phyloP scores from a whole-genome alignment of 2,113 vertebrate species.

The Archocentrus centrarchus region DNA sequence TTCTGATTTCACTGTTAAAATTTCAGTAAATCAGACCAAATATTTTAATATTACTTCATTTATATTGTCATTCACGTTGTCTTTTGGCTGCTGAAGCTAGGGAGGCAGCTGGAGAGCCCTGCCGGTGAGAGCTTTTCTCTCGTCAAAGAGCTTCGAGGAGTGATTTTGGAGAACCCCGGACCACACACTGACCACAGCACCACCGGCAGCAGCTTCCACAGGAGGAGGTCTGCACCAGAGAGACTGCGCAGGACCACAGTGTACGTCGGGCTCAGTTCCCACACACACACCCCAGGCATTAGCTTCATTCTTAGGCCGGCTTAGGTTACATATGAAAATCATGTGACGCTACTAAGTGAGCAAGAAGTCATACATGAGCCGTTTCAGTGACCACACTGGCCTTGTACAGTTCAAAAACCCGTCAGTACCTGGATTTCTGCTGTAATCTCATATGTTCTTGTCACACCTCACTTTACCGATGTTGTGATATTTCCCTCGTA shows the following conservation, averaged over 20 bases:
- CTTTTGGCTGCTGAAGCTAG: slow-evolving; percentile 48
- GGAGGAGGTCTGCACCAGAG: slow-evolving; percentile 67
- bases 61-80: neutral
- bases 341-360: slow-evolving; percentile 54
- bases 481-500: neutral
- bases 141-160: slow-evolving; percentile 73
- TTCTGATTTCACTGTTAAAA: neutral
- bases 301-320: slow-evolving; percentile 37
- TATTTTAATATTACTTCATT: neutral
- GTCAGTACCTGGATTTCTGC: neutral
- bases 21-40: neutral
- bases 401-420: neutral
- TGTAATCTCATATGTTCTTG: accelerated
- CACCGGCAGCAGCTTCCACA: slow-evolving; percentile 19
- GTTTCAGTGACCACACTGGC: neutral
- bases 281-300: slow-evolving; percentile 53
- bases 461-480: neutral
- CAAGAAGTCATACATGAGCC: slow-evolving; percentile 23
- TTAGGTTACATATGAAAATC: slow-evolving; percentile 50
- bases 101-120: slow-evolving; percentile 69
- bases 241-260: slow-evolving; percentile 32
- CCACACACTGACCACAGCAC: slow-evolving; percentile 37
- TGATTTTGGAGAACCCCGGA: slow-evolving; percentile 69
- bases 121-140: slow-evolving; percentile 76
- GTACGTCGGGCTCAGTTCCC: slow-evolving; percentile 59